Percentiles rank a stretch among this genome's conserved stretches.
Conservation (phyloP, 1,140 invertebrate genomes). For the Mylabris phalerata region DNA sequence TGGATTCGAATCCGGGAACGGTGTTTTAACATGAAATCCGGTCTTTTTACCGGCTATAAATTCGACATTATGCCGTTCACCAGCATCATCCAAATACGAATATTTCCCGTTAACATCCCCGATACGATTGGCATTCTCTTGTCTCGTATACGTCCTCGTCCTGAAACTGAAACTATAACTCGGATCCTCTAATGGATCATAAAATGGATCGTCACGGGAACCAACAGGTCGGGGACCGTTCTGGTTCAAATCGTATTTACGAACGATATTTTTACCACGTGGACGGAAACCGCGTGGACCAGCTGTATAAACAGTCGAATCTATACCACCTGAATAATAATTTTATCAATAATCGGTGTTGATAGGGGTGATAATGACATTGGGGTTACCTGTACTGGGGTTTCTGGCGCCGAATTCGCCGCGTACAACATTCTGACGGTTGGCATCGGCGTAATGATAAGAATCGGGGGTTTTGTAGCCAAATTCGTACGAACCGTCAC, state of each 20-base stretch:
- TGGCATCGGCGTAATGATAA: conserved; percentile 55
- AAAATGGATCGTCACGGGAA: conserved; percentile 55
- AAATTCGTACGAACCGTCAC: conserved; percentile 60
- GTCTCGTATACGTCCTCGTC: conserved; percentile 56
- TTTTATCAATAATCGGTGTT: neutral
- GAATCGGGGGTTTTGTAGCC: conserved; percentile 60
- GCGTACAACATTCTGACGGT: conserved; percentile 53
- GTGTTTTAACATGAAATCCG: conserved; percentile 63
- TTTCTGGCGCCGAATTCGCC: conserved; percentile 58
- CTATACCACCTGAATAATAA: conserved; percentile 44
- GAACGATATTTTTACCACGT: conserved; percentile 58
- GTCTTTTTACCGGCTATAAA: conserved; percentile 64
- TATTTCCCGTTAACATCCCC: conserved; percentile 51
- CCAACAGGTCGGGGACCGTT: conserved; percentile 52
- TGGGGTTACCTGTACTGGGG: conserved; percentile 47
- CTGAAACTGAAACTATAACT: conserved; percentile 61
- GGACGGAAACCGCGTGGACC: conserved; percentile 64
- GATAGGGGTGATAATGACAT: neutral
- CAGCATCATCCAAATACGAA: conserved; percentile 62
- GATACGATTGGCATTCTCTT: conserved; percentile 45
- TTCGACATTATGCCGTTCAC: conserved; percentile 62
- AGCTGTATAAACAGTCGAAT: conserved; percentile 63
- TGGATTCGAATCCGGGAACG: conserved; percentile 56
- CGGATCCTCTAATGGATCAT: conserved; percentile 65
- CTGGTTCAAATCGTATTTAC: conserved; percentile 62